These are phyloP conservation scores for Phoxinus phoxinus DNA, from an alignment of 2,113 vertebrate genomes.

Conservation along the genomic window DNA sequence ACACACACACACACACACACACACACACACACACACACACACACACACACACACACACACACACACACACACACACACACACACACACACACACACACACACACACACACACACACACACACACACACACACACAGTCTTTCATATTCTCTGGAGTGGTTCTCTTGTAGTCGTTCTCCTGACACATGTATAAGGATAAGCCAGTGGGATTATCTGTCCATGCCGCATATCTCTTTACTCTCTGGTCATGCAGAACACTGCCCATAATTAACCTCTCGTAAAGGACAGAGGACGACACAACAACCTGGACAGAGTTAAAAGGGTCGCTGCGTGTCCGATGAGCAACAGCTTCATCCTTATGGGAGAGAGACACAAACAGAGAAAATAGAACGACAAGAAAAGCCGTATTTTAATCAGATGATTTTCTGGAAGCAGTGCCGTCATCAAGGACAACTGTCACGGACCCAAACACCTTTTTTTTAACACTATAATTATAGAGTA, in stretches of 20 bases:
- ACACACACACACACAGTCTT: background rate
- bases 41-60: too few relatives aligned
- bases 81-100: too few relatives aligned
- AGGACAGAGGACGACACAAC: background rate
- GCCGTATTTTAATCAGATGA: background rate
- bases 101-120: background rate
- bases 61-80: too few relatives aligned
- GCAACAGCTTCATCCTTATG: background rate
- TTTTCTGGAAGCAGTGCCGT: background rate
- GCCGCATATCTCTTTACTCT: background rate
- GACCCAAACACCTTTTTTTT: background rate
- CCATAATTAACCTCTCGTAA: conserved; percentile 36
- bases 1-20: too few relatives aligned
- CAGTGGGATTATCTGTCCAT: background rate
- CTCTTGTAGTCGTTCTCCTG: background rate
- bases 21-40: too few relatives aligned
- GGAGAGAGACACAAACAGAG: background rate
- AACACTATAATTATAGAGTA: background rate
- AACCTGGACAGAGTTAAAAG: background rate
- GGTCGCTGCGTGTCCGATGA: background rate
- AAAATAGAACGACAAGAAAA: background rate
- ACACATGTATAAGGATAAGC: background rate
- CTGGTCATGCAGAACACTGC: conserved; percentile 39
- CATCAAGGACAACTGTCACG: background rate
- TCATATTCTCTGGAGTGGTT: background rate